Base-by-base conservation (phyloP, 2,797 vertebrate genomes). In the Vultur gryphus region DNA sequence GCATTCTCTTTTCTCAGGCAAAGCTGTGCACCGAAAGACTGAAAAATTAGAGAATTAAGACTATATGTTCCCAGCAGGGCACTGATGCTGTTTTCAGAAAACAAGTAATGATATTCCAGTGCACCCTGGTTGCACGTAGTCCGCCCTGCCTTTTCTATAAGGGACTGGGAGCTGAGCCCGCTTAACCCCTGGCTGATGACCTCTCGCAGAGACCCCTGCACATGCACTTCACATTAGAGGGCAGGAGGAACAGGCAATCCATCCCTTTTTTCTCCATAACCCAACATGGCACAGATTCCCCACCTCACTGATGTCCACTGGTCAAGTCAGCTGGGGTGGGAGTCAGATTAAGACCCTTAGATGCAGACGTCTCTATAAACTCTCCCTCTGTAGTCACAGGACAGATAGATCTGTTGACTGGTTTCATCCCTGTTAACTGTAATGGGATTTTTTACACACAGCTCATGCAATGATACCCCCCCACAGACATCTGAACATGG, bases 401-500 rank as follows among this genome's bases (percentile, higher is more conserved):
- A 18, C 65, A 85, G 39, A 11, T 6, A 33, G 25, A 24, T 46
- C 59, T 26, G 6, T 54, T 41, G 46, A 29, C 9, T 49, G 20
- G 7, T 73, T 46, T 46, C 33, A 69, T 35, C 39, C 11, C 49
- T 33, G 7, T 51, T 43, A 64, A 29, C 16, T 26, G 2, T 43
- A 48, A 33, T 12, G 14, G 18, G 35, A 16, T 6, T 33, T 84
- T 43, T 51, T 49, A 14, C 26, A 12, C 49, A 21, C 26, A 33
- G 11, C 7, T 13, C 29, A 29, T 51, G 18, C 13, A 55, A 10
- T 18, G 12, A 17, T 51, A 16, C 16, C 35, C n/a, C 7, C 35
- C 6, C 24, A 8, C 0, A 16, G 46, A 18, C 14, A 46, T 6
- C 46, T 28, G 25, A 49, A 21, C 25, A 9, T 0, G 25, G 43